These are phyloP conservation scores for Cyprinodon diabolis DNA, from an alignment of 2,797 vertebrate species.

Conservation along the genomic window DNA sequence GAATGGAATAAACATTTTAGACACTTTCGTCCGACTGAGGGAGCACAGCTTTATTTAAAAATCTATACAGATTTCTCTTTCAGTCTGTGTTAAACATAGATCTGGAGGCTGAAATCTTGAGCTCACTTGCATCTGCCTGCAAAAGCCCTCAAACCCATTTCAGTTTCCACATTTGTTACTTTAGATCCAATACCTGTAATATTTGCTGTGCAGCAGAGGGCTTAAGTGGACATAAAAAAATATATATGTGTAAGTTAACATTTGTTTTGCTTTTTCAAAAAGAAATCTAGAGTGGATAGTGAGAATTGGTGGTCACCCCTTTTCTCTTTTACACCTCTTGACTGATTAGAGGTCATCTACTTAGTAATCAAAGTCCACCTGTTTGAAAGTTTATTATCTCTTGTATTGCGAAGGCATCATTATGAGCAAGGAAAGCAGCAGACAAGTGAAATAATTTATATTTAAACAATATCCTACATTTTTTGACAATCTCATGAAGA, in stretches of 20 bases:
- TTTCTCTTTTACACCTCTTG: neutral
- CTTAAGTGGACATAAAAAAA: neutral
- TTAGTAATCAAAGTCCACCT: neutral
- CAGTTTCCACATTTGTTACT: neutral
- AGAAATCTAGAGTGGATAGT: neutral
- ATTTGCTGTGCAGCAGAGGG: neutral
- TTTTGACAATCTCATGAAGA: neutral
- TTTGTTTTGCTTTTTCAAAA: neutral
- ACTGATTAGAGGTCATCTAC: neutral
- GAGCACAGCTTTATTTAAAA: constrained; percentile 59
- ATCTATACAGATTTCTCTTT: constrained; percentile 61
- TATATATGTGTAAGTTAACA: neutral
- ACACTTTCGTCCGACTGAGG: constrained; percentile 59
- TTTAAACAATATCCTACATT: neutral
- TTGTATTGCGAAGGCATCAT: neutral
- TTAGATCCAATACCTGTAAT: neutral
- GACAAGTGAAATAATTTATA: neutral
- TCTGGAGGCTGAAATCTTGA: constrained; percentile 9
- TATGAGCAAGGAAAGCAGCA: neutral
- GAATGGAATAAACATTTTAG: constrained; percentile 68
- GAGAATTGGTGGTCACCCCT: neutral
- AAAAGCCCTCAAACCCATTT: neutral
- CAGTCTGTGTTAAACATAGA: constrained; percentile 43
- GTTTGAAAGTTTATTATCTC: neutral
- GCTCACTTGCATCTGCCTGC: neutral